Evolutionary conservation across 2,888 invertebrate genomes (phyloP).

Genomic region (Blastobasis adustella): DNA sequence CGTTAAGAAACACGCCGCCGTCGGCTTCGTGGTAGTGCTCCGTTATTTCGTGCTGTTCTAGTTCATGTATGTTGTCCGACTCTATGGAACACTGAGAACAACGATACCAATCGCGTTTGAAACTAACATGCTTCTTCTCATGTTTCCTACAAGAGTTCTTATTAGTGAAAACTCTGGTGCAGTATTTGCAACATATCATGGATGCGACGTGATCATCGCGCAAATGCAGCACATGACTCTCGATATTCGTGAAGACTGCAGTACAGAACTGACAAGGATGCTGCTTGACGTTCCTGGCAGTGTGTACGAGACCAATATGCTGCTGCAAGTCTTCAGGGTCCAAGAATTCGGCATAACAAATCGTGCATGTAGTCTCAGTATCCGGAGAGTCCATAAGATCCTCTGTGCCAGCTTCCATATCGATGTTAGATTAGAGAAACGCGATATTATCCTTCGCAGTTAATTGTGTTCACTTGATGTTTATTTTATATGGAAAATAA

Average conservation of each 20-base stretch:
- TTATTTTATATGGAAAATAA: too few species aligned
- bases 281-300: slow-evolving; percentile 6
- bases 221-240: slow-evolving; percentile 39
- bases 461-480: too few species aligned
- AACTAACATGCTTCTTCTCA: slow-evolving; percentile 29
- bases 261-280: slow-evolving; percentile 39
- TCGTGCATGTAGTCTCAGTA: slow-evolving; percentile 34
- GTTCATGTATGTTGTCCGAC: slow-evolving; percentile 21
- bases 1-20: slow-evolving; percentile 35
- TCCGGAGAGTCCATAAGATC: slow-evolving; percentile 13
- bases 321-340: slow-evolving; percentile 43
- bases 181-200: slow-evolving; percentile 36
- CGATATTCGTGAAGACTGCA: slow-evolving; percentile 21
- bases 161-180: slow-evolving; percentile 35
- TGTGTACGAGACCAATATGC: slow-evolving; percentile 44
- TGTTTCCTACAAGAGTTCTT: slow-evolving; percentile 21
- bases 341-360: slow-evolving; percentile 50
- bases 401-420: slow-evolving; percentile 3
- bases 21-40: slow-evolving; percentile 23
- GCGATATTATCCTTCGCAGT: too few species aligned
- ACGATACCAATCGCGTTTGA: slow-evolving; percentile 12
- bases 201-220: slow-evolving; percentile 31
- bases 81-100: slow-evolving; percentile 41
- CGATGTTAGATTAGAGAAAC: too few species aligned
- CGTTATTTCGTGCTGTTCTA: slow-evolving; percentile 31